A percentile compares a stretch with the other conserved stretches of the same genome.
These are phyloP conservation scores for Tenebrosternarchus preto DNA, from an alignment of 2,113 vertebrate genomes.

Conservation along the genomic window DNA sequence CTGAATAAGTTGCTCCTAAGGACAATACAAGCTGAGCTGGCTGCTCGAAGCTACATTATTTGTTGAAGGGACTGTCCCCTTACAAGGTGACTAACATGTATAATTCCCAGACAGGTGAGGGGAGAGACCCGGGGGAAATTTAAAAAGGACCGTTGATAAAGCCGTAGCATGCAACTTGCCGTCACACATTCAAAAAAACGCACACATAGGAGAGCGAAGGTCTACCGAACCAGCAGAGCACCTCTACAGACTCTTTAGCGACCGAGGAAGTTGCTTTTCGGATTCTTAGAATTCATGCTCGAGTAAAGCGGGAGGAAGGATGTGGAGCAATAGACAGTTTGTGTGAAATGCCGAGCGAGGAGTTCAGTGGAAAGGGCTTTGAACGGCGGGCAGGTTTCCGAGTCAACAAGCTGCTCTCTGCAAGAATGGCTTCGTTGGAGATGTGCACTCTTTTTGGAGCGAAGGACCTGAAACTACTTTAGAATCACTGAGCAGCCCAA, in stretches of 20 bases:
- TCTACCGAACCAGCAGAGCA: constrained; percentile 14
- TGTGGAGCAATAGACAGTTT: constrained; percentile 57
- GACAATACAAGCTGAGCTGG: constrained; percentile 20
- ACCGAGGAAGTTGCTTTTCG: constrained; percentile 58
- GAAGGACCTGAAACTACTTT: constrained; percentile 3
- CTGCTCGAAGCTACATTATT: not conserved
- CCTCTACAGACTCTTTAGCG: constrained; percentile 2
- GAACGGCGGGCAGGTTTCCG: constrained; percentile 26
- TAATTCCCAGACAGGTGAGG: constrained; percentile 61
- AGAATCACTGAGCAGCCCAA: not conserved
- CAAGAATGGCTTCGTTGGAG: constrained; percentile 5
- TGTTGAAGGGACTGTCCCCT: constrained; percentile 55
- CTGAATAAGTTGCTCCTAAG: not conserved
- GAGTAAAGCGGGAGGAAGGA: constrained; percentile 59
- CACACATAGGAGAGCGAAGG: constrained; percentile 4
- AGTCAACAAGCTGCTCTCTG: constrained; percentile 29
- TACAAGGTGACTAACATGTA: constrained; percentile 57
- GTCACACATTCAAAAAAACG: constrained; percentile 12
- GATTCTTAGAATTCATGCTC: constrained; percentile 62
- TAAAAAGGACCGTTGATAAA: constrained; percentile 42
- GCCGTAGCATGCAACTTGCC: constrained; percentile 21
- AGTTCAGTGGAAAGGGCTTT: constrained; percentile 46
- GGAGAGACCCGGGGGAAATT: constrained; percentile 65
- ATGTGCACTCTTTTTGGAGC: not conserved
- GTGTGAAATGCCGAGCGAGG: constrained; percentile 33